Evolutionary conservation across 2,797 vertebrate species (phyloP).

Genomic region (Sebastes wilsoni): DNA sequence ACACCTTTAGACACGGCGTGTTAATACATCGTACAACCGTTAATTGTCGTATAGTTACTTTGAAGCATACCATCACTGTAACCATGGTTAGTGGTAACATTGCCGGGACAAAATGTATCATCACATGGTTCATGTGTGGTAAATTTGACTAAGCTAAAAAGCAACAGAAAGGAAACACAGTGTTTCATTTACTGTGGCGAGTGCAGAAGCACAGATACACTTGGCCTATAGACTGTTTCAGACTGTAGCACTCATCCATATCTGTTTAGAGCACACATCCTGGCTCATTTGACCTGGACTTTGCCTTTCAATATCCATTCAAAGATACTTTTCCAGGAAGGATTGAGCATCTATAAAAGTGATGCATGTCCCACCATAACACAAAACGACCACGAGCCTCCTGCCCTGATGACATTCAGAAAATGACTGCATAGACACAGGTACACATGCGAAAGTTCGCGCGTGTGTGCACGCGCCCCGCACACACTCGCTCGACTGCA

Average conservation of each 20-base stretch:
- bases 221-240: not conserved
- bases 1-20: not conserved
- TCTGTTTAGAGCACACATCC: slow-evolving; percentile 42
- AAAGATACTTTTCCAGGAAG: slow-evolving; percentile 46
- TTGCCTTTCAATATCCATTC: slow-evolving; percentile 64
- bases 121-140: not conserved
- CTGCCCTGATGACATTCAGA: slow-evolving; percentile 67
- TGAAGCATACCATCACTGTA: not conserved
- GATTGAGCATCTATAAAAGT: slow-evolving; percentile 70
- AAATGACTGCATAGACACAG: slow-evolving; percentile 54
- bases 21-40: not conserved
- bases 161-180: not conserved
- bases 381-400: slow-evolving; percentile 54
- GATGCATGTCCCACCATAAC: slow-evolving; percentile 63
- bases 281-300: slow-evolving; percentile 59
- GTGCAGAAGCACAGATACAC: not conserved
- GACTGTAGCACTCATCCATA: slow-evolving; percentile 1
- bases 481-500: slow-evolving; percentile 11
- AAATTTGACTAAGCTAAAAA: not conserved
- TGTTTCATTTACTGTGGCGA: not conserved
- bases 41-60: not conserved
- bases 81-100: not conserved
- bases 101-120: not conserved
- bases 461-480: not conserved
- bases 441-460: slow-evolving; percentile 51